These are phyloP conservation scores for Rotaria macrura DNA, from an alignment of 2,888 invertebrate species.

Conservation along the genomic window DNA sequence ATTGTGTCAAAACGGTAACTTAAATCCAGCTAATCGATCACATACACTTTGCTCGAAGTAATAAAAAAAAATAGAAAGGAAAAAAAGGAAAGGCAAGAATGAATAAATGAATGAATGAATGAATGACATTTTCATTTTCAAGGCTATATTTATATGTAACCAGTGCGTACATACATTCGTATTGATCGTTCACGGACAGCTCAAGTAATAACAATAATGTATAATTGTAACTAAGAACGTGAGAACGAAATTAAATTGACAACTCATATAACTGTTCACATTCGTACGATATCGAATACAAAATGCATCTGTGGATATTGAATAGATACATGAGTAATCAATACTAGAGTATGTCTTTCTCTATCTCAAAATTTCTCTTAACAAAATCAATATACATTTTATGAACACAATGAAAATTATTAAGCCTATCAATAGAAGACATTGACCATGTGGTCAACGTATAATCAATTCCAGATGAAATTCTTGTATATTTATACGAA, in stretches of 20 bases:
- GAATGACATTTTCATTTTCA: background rate
- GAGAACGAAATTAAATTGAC: background rate
- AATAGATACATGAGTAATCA: background rate
- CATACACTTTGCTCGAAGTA: background rate
- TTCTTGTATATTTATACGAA: background rate
- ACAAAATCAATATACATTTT: background rate
- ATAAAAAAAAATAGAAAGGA: background rate
- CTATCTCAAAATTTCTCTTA: background rate
- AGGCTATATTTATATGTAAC: slow-evolving; percentile 6
- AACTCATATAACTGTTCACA: background rate
- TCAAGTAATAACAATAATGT: background rate
- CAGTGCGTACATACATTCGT: background rate
- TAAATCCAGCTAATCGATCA: background rate
- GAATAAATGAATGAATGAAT: background rate
- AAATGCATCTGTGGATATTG: background rate
- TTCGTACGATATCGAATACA: background rate
- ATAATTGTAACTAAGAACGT: background rate
- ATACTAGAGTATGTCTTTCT: background rate
- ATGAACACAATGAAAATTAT: background rate
- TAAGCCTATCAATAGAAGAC: background rate
- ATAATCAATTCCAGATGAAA: background rate
- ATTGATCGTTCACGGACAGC: background rate
- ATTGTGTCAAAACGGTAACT: background rate
- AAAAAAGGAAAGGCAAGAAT: background rate
- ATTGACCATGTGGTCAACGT: background rate